Evolutionary conservation across 2,888 invertebrate genomes (phyloP).

Genomic region (Eupithecia exiguata): DNA sequence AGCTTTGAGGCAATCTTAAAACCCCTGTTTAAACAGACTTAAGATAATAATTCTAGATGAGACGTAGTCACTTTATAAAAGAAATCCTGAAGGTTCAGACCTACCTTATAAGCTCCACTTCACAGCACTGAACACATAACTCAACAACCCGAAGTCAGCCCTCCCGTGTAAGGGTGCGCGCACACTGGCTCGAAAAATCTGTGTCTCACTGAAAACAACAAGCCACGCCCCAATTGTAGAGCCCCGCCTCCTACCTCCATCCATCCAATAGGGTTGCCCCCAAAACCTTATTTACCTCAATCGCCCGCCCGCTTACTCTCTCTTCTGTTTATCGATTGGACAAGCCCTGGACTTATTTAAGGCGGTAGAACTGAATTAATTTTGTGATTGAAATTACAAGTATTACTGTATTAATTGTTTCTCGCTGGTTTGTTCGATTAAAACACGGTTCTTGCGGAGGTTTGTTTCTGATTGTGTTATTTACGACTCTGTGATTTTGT

Average conservation of each 20-base stretch:
- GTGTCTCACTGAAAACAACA: slow-evolving; percentile 50
- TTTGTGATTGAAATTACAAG: slow-evolving; percentile 81
- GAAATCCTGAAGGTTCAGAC: slow-evolving; percentile 7
- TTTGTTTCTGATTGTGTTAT: slow-evolving; percentile 48
- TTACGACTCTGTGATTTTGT: slow-evolving; percentile 36
- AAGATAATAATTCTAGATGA: too few species aligned
- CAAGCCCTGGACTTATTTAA: slow-evolving; percentile 77
- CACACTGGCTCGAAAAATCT: slow-evolving; percentile 45
- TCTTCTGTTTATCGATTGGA: slow-evolving; percentile 78
- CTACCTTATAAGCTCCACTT: slow-evolving; percentile 41
- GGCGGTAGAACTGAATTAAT: slow-evolving; percentile 78
- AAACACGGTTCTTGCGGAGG: slow-evolving; percentile 59
- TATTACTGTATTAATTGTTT: slow-evolving; percentile 71
- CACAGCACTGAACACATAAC: slow-evolving; percentile 41
- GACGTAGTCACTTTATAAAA: background rate
- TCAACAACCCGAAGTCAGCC: slow-evolving; percentile 27
- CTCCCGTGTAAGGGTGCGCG: slow-evolving; percentile 43
- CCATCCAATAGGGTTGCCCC: slow-evolving; percentile 57
- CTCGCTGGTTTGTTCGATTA: slow-evolving; percentile 70
- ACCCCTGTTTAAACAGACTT: too few species aligned
- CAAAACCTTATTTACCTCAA: slow-evolving; percentile 78
- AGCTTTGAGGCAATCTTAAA: too few species aligned
- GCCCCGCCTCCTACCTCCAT: slow-evolving; percentile 53
- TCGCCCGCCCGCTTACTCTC: slow-evolving; percentile 71
- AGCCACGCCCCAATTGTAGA: slow-evolving; percentile 52